Conservation (phyloP, 2,797 vertebrate species). For the Sebastes miniatus region DNA sequence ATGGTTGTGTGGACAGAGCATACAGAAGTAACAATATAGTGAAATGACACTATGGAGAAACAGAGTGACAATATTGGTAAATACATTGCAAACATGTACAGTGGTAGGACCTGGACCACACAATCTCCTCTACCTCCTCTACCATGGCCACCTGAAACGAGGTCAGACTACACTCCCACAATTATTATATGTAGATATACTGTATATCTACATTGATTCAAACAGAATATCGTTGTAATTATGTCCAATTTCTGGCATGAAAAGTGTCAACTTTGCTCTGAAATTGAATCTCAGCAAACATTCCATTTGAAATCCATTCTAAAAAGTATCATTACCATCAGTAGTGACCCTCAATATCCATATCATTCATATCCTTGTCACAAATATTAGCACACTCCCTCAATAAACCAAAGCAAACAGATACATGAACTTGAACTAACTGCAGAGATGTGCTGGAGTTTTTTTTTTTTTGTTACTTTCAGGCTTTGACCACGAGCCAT, state of each 20-base stretch:
- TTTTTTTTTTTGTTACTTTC: conserved; percentile 16
- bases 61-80: background rate
- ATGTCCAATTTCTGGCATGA: background rate
- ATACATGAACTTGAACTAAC: conserved; percentile 53
- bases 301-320: background rate
- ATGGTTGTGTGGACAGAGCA: background rate
- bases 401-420: conserved; percentile 58
- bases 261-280: background rate
- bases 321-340: conserved; percentile 2
- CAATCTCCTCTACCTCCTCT: background rate
- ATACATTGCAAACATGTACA: background rate
- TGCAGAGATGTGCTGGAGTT: conserved; percentile 27
- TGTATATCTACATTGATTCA: background rate
- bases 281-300: background rate
- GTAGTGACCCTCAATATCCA: conserved; percentile 7
- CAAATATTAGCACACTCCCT: conserved; percentile 49
- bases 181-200: background rate
- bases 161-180: background rate
- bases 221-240: background rate
- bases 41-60: background rate
- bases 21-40: background rate
- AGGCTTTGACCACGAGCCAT: conserved; percentile 59
- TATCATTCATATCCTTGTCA: conserved; percentile 30
- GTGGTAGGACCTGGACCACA: background rate
- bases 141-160: background rate